phyloP scores from a whole-genome alignment of 30 jellyfish, hydroid and myxozoan genomes.

The Euphysa ruthae region DNA sequence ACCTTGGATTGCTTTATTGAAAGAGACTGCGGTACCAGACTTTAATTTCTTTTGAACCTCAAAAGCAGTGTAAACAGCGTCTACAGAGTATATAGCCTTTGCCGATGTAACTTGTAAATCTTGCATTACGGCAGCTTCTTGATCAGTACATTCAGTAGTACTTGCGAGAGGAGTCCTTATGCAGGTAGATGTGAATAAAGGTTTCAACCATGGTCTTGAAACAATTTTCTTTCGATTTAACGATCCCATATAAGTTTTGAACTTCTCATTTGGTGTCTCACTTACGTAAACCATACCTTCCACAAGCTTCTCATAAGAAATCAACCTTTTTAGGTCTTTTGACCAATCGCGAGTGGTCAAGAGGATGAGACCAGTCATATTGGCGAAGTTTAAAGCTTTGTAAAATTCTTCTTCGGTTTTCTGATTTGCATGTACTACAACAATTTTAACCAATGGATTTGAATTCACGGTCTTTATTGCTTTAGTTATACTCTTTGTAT shows the following conservation, averaged over 20 bases:
- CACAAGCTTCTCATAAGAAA: slow-evolving; percentile 16
- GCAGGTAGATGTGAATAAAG: slow-evolving; percentile 13
- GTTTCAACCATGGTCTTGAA: slow-evolving; percentile 29
- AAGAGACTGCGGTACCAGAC: background rate
- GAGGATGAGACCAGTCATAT: slow-evolving; percentile 37
- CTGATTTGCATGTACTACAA: slow-evolving; percentile 43
- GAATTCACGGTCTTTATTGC: slow-evolving; percentile 15
- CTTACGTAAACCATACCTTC: slow-evolving; percentile 75
- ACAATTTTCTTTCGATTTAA: slow-evolving; percentile 25
- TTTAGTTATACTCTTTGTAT: slow-evolving; percentile 10
- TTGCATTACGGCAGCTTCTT: slow-evolving; percentile 1
- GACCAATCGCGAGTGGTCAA: slow-evolving; percentile 53
- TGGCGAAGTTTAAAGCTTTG: slow-evolving; percentile 36
- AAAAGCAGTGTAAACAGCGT: slow-evolving; percentile 54
- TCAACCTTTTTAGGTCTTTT: background rate
- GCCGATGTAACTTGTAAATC: slow-evolving; percentile 5
- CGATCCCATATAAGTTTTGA: slow-evolving; percentile 14
- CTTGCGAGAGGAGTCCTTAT: slow-evolving; percentile 8
- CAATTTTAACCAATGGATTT: slow-evolving; percentile 48
- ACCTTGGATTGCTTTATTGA: background rate
- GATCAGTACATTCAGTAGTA: slow-evolving; percentile 16
- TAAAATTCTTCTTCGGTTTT: slow-evolving; percentile 24
- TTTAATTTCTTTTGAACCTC: slow-evolving; percentile 8
- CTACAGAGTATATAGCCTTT: slow-evolving; percentile 43
- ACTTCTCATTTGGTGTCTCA: background rate